Base-by-base conservation (phyloP, 2,113 vertebrate genomes). In the Peromyscus californicus region DNA sequence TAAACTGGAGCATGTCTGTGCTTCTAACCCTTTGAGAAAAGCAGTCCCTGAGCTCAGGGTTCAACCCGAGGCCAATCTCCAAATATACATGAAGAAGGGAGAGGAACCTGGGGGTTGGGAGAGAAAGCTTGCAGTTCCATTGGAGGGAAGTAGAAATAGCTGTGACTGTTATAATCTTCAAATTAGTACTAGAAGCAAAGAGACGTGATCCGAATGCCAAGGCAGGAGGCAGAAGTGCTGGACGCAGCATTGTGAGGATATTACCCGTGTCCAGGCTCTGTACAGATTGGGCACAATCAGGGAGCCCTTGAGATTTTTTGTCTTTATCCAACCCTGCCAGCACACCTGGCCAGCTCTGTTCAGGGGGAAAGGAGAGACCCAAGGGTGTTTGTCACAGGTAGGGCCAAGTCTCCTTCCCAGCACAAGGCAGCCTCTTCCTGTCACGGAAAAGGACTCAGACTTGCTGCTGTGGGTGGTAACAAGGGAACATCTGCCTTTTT, bases 61-160 rank as follows among this genome's bases (percentile, higher is more conserved):
- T 99, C 98, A 99, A 39, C 87, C 82, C 42, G 97, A 98, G 98
- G 98, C 98, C 84, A 98, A 65, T 95, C 98, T 96, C 97, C 33
- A 90, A 97, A 98, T 97, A 97, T 67, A 96, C 51, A 84, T 96
- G 90, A 89, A 59, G 76, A 93, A 83, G 92, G 51, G 12, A 93
- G 93, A 45, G 65, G 85, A n/a, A 26, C 70, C 9, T 57, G 78
- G 82, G 22, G 22, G 11, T 4, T 26, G 33, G 57, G 31, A 83
- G 95, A 84, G 97, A 97, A 96, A 97, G 33, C 79, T 31, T 76
- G 45, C 94, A 61, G 92, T 98, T 97, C 91, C 75, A 69, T 91
- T 78, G 96, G 97, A 98, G 97, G 95, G 78, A 97, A 98, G 98
- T 97, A 98, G 98, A 98, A 98, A 98, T 98, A 98, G 93, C 97